Base-by-base conservation (phyloP, 2,888 invertebrate genomes). In the Therioaphis trifolii region DNA sequence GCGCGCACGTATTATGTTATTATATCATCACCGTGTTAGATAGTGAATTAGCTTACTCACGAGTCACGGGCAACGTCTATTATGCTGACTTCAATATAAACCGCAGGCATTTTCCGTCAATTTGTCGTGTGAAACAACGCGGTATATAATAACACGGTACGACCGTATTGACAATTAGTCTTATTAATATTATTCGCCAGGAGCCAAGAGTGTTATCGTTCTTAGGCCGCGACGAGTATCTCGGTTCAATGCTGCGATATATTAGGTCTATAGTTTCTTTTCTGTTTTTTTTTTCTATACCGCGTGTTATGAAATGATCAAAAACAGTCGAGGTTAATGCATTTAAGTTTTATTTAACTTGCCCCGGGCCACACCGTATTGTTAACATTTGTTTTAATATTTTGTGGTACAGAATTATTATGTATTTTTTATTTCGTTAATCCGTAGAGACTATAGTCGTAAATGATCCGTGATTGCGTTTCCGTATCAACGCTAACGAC, bases 91-190 rank as follows among this genome's bases (percentile, higher is more conserved):
- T 75, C 18, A 29, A 76, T 76, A 21, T 49, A 78, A 66, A 78
- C 77, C 77, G 0, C 77, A 24, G 77, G 77, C 52, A 11, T 78
- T 35, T 78, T 68, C 66, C 18, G 15, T 66, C 66, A 78, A 66
- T 63, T 77, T 68, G 66, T 68, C 49, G 7, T 66, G 12, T 58
- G 35, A 49, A 49, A 66, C 35, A 77, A 35, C 40, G 11, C 7
- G 24, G 40, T 71, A 46, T 21, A 72, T 29, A 55, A 55, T 21
- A 55, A 58, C 58, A 12, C 29, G 29, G 15, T 76, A 24, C 49
- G 29, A 76, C 24, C 63, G 46, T 76, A 63, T 29, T 76, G 29
- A 78, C 49, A 78, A 78, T 78, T 68, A 78, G 66, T 66, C 49
- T 78, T 68, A 78, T 66, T 52, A 78, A 78, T 18, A 52, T 63